Base-by-base conservation (phyloP, 2,888 invertebrate genomes). In the Smittia aterrima region DNA sequence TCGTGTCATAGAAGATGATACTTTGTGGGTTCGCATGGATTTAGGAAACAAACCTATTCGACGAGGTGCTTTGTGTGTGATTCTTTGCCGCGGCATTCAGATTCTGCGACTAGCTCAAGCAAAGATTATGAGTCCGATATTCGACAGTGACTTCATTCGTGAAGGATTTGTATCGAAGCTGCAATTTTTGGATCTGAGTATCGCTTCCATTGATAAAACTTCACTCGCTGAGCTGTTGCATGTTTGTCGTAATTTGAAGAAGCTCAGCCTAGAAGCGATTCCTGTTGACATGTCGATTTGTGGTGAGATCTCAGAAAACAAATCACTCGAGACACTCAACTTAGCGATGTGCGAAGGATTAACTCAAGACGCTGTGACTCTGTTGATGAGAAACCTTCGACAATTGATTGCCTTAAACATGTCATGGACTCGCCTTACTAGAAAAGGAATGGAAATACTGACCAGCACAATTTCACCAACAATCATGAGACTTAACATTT, bases 181-280 rank as follows among this genome's bases (percentile, higher is more conserved):
- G n/a, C 91, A 93, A 79, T 95, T 90, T 82, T 83, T 96, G 76
- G 96, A 96, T 82, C 85, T 96, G 11, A 93, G 94, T 79, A 92
- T 95, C 90, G 87, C 90, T 0, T 85, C 88, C 0, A 85, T 93
- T 32, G 86, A 89, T 16, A 78, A 84, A 0, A 77, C 80, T 0
- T 88, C 88, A 0, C 81, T 92, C n/a, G 84, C 85, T 78, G 80
- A 81, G 41, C 80, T 88, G 18, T 84, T 96, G 40, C 82, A 83
- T 1, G 85, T 88, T 4, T 95, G 95, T 81, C 85, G 86, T 3
- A 84, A 86, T 11, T 84, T 96, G 38, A 88, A 88, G 79, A 96
- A 95, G 80, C 84, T 96, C 1, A 96, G 96, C 78, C 82, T 96
- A 74, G 97, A 97, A 82, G 90, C 90, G 78, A 88, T 92, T 20